Evolutionary conservation across 53 echinoderm and acorn worm genomes (phyloP), one percentile per base, ranked within the genome.

Genomic region (Patiria pectinifera): DNA sequence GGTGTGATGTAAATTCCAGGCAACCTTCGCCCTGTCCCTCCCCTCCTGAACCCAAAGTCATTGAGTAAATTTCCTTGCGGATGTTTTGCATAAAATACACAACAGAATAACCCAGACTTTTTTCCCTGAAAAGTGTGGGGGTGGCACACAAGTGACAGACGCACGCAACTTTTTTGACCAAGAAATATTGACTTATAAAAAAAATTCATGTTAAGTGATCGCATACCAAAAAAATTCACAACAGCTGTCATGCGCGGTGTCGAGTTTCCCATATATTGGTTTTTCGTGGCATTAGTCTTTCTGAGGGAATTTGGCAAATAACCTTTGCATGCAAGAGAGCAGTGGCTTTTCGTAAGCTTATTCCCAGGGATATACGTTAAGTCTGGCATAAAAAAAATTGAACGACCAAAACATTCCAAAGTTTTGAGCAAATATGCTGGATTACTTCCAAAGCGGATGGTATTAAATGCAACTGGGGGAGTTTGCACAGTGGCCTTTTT

Each of bases 1-100:
- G 75, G 86, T 86, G 86, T 48, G 62, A 86, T 48, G 23, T 21
- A 21, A 75, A 74, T 71, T 71, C 21, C 44, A 18, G 16, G 84
- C 60, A 61, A 49, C 74, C 74, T 74, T 74, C 6, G 24, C 74
- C 53, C 74, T 10, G 22, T 74, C 8, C 23, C 70, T 70, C 70
- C 74, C 19, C 74, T 74, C 74, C n/a, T 23, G 9, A 74, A 24
- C 74, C 24, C 25, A 8, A 3, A 21, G 74, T 24, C 74, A 74
- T 21, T 24, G 24, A 74, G 74, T 23, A 23, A 23, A 69, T 11
- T 14, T 69, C 16, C 69, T 21, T 15, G 66, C 19, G 66, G 66
- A 66, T 66, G 66, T 66, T 66, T 66, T 66, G 66, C 15, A 66
- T 7, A 66, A 66, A 16, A 18, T 3, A 16, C 60, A 60, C 8